Percentiles rank a stretch among this genome's conserved stretches.
Conservation (phyloP, 2,797 vertebrate species). For the Borostomias antarcticus region DNA sequence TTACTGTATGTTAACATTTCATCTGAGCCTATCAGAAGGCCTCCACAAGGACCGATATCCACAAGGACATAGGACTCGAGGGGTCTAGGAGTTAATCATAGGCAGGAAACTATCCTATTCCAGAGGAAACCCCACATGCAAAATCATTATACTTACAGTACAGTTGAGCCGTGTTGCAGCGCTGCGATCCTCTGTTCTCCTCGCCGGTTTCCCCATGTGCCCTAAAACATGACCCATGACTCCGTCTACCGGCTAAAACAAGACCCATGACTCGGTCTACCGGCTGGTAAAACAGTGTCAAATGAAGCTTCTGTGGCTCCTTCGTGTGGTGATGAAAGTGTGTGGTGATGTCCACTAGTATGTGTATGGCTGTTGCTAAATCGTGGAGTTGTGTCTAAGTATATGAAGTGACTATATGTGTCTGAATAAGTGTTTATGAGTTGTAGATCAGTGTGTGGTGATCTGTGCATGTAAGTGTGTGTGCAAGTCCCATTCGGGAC, state of each 20-base stretch:
- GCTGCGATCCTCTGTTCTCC: neutral
- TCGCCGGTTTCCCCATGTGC: neutral
- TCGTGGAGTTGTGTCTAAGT: neutral
- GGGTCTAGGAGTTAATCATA: no score
- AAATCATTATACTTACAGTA: no score
- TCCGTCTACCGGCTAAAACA: neutral
- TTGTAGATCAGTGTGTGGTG: slow-evolving; percentile 6
- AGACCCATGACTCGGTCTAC: neutral
- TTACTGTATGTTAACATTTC: neutral
- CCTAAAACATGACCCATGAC: neutral
- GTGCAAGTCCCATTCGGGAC: slow-evolving; percentile 48
- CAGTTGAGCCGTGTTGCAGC: neutral
- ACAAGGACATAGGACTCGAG: neutral
- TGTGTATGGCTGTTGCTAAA: neutral
- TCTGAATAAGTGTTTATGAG: slow-evolving; percentile 16
- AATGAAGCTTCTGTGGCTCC: neutral
- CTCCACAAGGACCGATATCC: neutral
- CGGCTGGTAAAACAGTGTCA: neutral
- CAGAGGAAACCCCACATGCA: no score
- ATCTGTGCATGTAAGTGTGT: slow-evolving; percentile 33
- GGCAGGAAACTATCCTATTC: neutral
- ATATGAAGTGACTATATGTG: slow-evolving; percentile 15
- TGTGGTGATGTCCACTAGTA: slow-evolving; percentile 1
- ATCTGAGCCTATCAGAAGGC: neutral
- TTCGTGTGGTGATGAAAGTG: no score